A percentile compares a stretch with the other conserved stretches of the same genome.
Conservation (phyloP, 2,113 vertebrate species). For the Notarius quadriscutis region DNA sequence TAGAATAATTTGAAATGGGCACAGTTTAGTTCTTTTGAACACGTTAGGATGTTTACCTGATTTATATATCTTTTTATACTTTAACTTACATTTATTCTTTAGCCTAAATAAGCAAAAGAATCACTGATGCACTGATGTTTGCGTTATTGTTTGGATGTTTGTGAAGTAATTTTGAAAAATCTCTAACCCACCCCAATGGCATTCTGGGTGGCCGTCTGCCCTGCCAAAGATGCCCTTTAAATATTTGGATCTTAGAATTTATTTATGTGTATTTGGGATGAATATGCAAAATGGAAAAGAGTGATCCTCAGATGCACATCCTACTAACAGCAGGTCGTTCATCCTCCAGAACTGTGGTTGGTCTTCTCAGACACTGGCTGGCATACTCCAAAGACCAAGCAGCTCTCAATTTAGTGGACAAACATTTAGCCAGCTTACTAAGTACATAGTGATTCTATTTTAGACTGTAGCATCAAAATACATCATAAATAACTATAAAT, state of each 20-base stretch:
- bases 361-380: slow-evolving; percentile 53
- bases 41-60: not conserved
- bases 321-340: slow-evolving; percentile 70
- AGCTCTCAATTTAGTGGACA: slow-evolving; percentile 51
- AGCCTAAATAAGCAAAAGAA: not conserved
- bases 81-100: not conserved
- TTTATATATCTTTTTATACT: slow-evolving; percentile 20
- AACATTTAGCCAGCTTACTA: slow-evolving; percentile 47
- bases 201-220: slow-evolving; percentile 65
- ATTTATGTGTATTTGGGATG: slow-evolving; percentile 73
- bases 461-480: no score
- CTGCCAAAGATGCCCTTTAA: slow-evolving; percentile 66
- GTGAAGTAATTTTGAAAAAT: slow-evolving; percentile 42
- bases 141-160: slow-evolving; percentile 59
- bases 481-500: no score
- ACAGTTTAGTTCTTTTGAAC: no score
- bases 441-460: not conserved
- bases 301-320: slow-evolving; percentile 63
- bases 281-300: slow-evolving; percentile 72
- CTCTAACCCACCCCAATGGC: slow-evolving; percentile 57
- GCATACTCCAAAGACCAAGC: slow-evolving; percentile 37
- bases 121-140: slow-evolving; percentile 51
- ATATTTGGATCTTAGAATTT: slow-evolving; percentile 71
- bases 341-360: slow-evolving; percentile 72
- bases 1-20: not conserved